Percentiles rank a stretch among this genome's conserved stretches.
phyloP scores from a whole-genome alignment of 2,797 vertebrate species.

The Taenioides sp. region DNA sequence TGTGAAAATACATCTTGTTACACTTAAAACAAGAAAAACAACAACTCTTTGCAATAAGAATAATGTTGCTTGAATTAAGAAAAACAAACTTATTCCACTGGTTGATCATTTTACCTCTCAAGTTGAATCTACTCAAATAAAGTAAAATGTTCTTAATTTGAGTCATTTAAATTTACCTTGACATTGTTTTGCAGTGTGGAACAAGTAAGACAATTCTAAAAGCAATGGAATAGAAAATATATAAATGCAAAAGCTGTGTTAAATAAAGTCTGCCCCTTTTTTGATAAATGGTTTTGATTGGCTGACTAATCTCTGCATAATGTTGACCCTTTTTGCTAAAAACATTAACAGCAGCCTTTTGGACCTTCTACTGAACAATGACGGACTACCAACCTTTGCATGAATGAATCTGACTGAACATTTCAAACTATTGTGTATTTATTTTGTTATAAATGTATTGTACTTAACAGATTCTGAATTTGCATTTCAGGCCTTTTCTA shows the following conservation, averaged over 20 bases:
- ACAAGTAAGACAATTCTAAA: background rate
- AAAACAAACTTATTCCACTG: too few relatives aligned
- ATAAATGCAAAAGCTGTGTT: background rate
- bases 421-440: background rate
- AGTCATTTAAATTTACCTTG: too few relatives aligned
- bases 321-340: background rate
- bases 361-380: background rate
- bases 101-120: too few relatives aligned
- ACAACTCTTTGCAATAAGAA: too few relatives aligned
- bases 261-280: background rate
- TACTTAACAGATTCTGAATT: background rate
- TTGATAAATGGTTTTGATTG: background rate
- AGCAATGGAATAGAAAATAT: background rate
- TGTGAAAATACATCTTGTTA: too few relatives aligned
- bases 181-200: background rate
- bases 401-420: background rate
- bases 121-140: too few relatives aligned
- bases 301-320: background rate
- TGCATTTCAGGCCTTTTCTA: background rate
- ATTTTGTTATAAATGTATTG: background rate
- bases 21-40: too few relatives aligned
- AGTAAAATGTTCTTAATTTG: too few relatives aligned
- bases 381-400: background rate
- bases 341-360: background rate
- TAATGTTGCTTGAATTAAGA: too few relatives aligned